phyloP scores from a whole-genome alignment of 2,797 vertebrate species.

The Hephaestus fuliginosus region DNA sequence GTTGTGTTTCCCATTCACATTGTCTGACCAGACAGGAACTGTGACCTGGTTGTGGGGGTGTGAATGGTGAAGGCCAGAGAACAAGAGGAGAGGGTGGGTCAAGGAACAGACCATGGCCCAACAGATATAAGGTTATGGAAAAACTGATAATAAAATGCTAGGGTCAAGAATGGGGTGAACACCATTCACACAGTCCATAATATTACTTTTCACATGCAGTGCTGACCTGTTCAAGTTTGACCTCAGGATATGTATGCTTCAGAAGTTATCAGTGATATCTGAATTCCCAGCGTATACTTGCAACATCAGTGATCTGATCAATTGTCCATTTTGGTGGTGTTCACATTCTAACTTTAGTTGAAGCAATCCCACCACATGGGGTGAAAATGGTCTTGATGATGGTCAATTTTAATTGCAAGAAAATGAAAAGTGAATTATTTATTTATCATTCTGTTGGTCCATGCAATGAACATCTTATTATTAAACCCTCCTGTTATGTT shows the following conservation, averaged over 20 bases:
- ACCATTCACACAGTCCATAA: neutral
- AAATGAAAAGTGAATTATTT: neutral
- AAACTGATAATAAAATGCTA: slow-evolving; percentile 51
- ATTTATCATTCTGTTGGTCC: neutral
- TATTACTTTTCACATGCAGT: slow-evolving; percentile 6
- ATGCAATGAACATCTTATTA: neutral
- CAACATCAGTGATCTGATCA: neutral
- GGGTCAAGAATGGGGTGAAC: slow-evolving; percentile 31
- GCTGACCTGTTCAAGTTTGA: slow-evolving; percentile 11
- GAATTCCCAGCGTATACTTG: neutral
- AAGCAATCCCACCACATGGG: neutral
- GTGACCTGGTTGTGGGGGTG: slow-evolving; percentile 25
- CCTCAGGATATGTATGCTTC: neutral
- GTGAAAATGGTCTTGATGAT: neutral
- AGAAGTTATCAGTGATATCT: neutral
- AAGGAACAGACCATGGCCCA: slow-evolving; percentile 50
- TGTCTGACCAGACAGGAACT: slow-evolving; percentile 60
- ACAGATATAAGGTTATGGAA: slow-evolving; percentile 68
- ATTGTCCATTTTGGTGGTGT: neutral
- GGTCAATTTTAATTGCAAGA: neutral
- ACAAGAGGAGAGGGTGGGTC: slow-evolving; percentile 62
- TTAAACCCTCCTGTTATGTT: too few species aligned
- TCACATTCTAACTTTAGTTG: neutral
- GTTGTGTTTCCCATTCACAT: slow-evolving; percentile 32
- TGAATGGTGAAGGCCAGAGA: slow-evolving; percentile 47